Conservation (phyloP, 2,888 invertebrate species). For the Amaurobius ferox region DNA sequence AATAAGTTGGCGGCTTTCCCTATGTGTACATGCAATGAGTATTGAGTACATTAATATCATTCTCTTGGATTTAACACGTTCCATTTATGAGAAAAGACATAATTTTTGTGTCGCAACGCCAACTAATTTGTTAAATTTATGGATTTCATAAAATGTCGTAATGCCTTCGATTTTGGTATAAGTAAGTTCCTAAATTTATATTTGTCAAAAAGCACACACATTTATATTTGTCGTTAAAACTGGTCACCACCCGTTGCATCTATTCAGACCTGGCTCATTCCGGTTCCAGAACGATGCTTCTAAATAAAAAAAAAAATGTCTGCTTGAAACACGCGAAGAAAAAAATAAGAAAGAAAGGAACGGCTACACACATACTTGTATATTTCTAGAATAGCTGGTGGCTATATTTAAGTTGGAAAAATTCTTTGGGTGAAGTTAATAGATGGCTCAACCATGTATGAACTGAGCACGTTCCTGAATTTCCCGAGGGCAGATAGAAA, state of each 20-base stretch:
- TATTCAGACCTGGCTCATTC: neutral
- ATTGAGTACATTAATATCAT: too few species aligned
- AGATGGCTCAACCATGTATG: neutral
- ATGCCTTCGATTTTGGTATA: too few species aligned
- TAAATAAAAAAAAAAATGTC: neutral
- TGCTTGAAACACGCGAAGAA: neutral
- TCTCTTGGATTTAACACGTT: too few species aligned
- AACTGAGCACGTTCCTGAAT: neutral
- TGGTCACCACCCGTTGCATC: neutral
- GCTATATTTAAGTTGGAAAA: neutral
- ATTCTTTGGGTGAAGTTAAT: neutral
- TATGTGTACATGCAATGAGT: too few species aligned
- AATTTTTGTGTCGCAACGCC: too few species aligned
- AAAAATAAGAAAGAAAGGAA: neutral
- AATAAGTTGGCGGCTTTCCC: too few species aligned
- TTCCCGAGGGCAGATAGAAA: neutral
- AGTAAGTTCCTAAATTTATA: too few species aligned
- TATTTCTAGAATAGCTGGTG: neutral
- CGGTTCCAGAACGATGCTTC: neutral
- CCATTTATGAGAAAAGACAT: too few species aligned
- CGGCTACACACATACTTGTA: neutral
- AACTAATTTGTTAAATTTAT: too few species aligned
- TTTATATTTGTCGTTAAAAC: too few species aligned
- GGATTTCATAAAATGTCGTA: too few species aligned
- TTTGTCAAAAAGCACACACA: too few species aligned